Evolutionary conservation across 2,888 invertebrate species (phyloP).

Genomic region (Amblyteles armatorius): DNA sequence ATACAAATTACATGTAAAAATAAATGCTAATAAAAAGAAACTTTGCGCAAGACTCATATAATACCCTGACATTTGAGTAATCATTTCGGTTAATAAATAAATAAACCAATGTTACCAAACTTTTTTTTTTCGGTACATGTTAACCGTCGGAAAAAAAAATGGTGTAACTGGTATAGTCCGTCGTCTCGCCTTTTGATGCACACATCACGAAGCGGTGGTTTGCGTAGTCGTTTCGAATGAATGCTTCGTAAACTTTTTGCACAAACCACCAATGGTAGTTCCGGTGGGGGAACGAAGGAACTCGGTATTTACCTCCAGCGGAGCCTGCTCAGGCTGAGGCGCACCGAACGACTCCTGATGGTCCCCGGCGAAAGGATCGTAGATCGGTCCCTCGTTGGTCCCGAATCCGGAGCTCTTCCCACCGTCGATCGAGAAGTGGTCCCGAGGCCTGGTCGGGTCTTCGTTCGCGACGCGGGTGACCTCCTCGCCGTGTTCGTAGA

Average conservation of each 20-base stretch:
- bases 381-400: conserved; percentile 27
- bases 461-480: neutral
- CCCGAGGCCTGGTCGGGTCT: conserved; percentile 7
- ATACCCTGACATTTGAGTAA: too few species aligned
- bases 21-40: too few species aligned
- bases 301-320: conserved; percentile 49
- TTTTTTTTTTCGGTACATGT: too few species aligned
- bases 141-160: too few species aligned
- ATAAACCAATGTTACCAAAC: too few species aligned
- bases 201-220: neutral
- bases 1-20: too few species aligned
- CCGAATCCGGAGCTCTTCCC: conserved; percentile 40
- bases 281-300: too few species aligned
- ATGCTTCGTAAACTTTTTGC: neutral
- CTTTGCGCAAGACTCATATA: too few species aligned
- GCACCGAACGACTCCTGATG: conserved; percentile 28
- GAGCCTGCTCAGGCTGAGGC: conserved; percentile 43
- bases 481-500: conserved; percentile 51
- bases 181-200: neutral
- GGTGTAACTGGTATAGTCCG: too few species aligned
- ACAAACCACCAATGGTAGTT: too few species aligned
- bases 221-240: neutral
- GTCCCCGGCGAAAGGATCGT: conserved; percentile 49
- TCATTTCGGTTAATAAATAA: too few species aligned
- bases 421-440: conserved; percentile 24